These are phyloP conservation scores for Villa cingulata DNA, from an alignment of 2,888 invertebrate genomes.

Conservation along the genomic window DNA sequence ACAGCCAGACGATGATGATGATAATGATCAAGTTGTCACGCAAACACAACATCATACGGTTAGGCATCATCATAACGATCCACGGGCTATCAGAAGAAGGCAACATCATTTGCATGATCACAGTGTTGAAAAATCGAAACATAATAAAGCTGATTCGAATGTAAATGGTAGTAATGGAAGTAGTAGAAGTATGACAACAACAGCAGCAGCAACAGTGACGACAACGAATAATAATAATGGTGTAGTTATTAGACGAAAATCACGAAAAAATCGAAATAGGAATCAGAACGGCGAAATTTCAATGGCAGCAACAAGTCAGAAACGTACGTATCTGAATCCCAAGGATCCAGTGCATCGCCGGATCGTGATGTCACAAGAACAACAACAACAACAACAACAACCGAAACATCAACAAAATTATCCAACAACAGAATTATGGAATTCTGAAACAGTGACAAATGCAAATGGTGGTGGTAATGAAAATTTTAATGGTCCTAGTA, in stretches of 20 bases:
- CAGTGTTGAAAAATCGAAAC: constrained; percentile 10
- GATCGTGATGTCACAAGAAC: neutral
- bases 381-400: constrained; percentile 10
- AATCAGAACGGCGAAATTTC: neutral
- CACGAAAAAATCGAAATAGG: neutral
- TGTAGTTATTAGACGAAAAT: neutral
- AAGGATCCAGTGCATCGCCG: constrained; percentile 14
- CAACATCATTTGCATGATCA: constrained; percentile 27
- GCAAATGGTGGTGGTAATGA: constrained; percentile 8
- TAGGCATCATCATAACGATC: constrained; percentile 33
- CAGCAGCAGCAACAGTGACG: neutral
- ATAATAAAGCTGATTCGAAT: neutral
- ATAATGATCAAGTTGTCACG: neutral
- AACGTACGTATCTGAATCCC: constrained; percentile 10
- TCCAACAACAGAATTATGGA: neutral
- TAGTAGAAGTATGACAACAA: too few relatives aligned
- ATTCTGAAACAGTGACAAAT: neutral
- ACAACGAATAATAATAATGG: constrained; percentile 1
- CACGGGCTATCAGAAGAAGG: constrained; percentile 25
- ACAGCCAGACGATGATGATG: neutral
- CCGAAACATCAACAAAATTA: too few relatives aligned
- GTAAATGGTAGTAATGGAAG: too few relatives aligned
- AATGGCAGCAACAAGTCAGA: neutral
- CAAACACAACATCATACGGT: constrained; percentile 26
- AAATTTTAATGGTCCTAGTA: constrained; percentile 8